phyloP scores from a whole-genome alignment of 2,797 vertebrate genomes.

The Molothrus aeneus region DNA sequence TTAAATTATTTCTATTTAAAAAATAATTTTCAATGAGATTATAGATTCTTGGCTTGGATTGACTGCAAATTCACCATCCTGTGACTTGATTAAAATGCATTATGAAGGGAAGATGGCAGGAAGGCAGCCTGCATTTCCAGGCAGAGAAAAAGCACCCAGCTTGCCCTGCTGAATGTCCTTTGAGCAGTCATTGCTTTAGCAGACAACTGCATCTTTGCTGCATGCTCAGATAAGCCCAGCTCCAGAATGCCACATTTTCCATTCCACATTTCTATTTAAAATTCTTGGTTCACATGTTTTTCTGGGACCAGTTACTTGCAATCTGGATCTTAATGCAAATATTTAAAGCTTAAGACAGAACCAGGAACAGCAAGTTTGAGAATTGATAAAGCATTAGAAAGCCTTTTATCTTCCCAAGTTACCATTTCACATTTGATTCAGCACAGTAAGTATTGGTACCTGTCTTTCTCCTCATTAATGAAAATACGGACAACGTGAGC shows the following conservation, averaged over 20 bases:
- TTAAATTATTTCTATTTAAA: conserved; percentile 30
- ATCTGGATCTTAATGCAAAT: conserved; percentile 27
- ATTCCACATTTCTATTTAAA: not conserved
- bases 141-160: not conserved
- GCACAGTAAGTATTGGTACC: fast-evolving
- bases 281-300: conserved; percentile 5
- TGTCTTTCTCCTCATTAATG: not conserved
- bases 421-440: not conserved
- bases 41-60: not conserved
- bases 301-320: not conserved
- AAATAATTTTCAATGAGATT: not conserved
- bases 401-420: not conserved
- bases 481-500: not conserved
- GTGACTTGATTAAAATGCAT: conserved; percentile 29
- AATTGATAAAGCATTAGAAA: not conserved
- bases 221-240: not conserved
- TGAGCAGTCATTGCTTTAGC: not conserved
- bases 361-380: not conserved
- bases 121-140: not conserved
- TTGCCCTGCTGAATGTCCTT: not conserved
- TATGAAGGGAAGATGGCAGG: conserved; percentile 6
- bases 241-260: not conserved
- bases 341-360: conserved; percentile 8
- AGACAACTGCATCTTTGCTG: not conserved
- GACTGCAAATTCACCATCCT: not conserved